phyloP scores from a whole-genome alignment of 2,113 vertebrate species.

The Hippocampus guttulatus region DNA sequence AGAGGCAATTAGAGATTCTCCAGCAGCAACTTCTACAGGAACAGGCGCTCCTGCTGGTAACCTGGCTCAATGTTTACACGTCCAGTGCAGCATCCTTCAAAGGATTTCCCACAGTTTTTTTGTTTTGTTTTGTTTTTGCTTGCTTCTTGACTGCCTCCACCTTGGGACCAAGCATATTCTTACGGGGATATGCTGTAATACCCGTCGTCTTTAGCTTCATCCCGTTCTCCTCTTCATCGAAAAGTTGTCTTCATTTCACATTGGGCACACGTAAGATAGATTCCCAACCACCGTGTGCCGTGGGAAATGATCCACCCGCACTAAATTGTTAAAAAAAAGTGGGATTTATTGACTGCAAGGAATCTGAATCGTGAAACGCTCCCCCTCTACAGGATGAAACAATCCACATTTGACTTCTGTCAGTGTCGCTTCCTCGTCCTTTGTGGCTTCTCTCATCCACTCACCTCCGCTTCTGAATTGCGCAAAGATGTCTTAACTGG shows the following conservation, averaged over 20 bases:
- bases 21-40: constrained; percentile 98
- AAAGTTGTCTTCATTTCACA: no score
- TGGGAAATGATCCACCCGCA: no score
- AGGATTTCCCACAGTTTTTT: not conserved
- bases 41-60: constrained; percentile 98
- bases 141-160: not conserved
- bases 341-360: no score
- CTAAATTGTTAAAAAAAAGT: no score
- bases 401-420: not conserved
- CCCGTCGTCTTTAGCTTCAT: no score
- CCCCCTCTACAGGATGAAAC: not conserved
- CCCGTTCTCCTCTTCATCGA: no score
- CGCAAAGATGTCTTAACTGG: not conserved
- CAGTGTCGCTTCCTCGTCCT: not conserved
- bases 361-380: not conserved
- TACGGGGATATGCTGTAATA: not conserved
- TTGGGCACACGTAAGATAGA: no score
- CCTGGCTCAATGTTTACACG: constrained; percentile 28
- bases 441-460: not conserved
- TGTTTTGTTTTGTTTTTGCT: no score
- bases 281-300: no score
- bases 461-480: not conserved
- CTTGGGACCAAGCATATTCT: not conserved
- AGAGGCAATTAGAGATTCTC: constrained; percentile 98
- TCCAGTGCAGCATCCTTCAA: not conserved